These are phyloP conservation scores for Mastigias papua DNA, from an alignment of 30 jellyfish, hydroid and myxozoan genomes.

Conservation along the genomic window DNA sequence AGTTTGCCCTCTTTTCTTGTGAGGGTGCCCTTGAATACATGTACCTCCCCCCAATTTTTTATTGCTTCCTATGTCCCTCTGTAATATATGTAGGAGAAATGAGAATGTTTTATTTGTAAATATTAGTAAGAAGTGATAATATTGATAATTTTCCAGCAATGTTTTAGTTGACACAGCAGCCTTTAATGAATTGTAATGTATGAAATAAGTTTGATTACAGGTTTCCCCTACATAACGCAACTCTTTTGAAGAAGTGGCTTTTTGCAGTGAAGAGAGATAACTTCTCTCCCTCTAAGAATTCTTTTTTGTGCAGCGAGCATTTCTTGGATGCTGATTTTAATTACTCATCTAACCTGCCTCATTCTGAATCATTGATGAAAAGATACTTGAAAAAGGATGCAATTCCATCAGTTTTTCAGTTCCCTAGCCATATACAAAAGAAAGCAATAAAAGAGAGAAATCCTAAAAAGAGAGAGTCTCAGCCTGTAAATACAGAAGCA, in stretches of 20 bases:
- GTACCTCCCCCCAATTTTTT: no score
- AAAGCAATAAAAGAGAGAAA: background rate
- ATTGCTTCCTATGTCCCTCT: no score
- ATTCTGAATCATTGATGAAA: background rate
- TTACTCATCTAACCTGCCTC: background rate
- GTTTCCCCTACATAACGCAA: background rate
- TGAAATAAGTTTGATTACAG: background rate
- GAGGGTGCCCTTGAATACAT: no score
- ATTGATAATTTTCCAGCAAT: no score
- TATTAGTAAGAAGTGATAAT: no score
- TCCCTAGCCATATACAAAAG: background rate
- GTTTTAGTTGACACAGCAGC: background rate
- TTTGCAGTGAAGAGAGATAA: background rate
- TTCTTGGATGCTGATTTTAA: background rate
- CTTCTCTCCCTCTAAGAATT: background rate
- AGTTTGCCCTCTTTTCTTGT: no score
- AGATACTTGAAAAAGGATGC: background rate
- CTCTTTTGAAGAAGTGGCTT: background rate
- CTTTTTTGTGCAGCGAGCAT: background rate
- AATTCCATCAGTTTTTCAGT: background rate
- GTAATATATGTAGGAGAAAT: no score
- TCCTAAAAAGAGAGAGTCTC: background rate
- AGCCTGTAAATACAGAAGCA: background rate
- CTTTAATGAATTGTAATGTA: background rate
- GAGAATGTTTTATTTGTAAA: no score